Conservation (phyloP, 2,797 vertebrate species). For the Simalia tracyae region DNA sequence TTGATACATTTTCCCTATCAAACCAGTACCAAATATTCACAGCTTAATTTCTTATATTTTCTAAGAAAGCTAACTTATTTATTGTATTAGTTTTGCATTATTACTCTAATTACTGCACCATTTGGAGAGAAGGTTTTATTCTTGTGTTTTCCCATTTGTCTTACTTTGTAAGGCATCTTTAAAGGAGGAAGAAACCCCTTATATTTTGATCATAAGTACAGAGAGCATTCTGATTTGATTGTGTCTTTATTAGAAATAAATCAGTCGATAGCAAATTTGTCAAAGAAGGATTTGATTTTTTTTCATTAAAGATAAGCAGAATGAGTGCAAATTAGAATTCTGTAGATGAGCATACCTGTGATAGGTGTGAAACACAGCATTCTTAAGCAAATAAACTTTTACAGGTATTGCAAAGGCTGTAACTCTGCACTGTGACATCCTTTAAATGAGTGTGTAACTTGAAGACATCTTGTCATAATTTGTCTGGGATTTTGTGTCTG, state of each 20-base stretch:
- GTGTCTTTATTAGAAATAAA: slow-evolving; percentile 83
- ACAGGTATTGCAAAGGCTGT: slow-evolving; percentile 50
- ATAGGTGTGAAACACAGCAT: slow-evolving; percentile 67
- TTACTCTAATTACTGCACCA: slow-evolving; percentile 81
- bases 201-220: slow-evolving; percentile 79
- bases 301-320: slow-evolving; percentile 78
- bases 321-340: slow-evolving; percentile 65
- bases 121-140: slow-evolving; percentile 63
- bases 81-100: slow-evolving; percentile 65
- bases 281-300: slow-evolving; percentile 77
- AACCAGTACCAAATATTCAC: slow-evolving; percentile 79
- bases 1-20: slow-evolving; percentile 74
- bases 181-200: slow-evolving; percentile 45
- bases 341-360: slow-evolving; percentile 69
- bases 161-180: slow-evolving; percentile 70
- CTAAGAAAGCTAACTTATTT: slow-evolving; percentile 70
- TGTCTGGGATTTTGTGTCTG: slow-evolving; percentile 23
- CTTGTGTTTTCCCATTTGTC: slow-evolving; percentile 66
- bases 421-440: slow-evolving; percentile 39
- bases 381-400: slow-evolving; percentile 70
- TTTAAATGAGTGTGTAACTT: slow-evolving; percentile 30
- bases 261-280: slow-evolving; percentile 78
- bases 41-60: slow-evolving; percentile 77
- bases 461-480: slow-evolving; percentile 27
- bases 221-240: slow-evolving; percentile 67